Conservation (phyloP, 2,797 vertebrate species). For the Coluber constrictor region DNA sequence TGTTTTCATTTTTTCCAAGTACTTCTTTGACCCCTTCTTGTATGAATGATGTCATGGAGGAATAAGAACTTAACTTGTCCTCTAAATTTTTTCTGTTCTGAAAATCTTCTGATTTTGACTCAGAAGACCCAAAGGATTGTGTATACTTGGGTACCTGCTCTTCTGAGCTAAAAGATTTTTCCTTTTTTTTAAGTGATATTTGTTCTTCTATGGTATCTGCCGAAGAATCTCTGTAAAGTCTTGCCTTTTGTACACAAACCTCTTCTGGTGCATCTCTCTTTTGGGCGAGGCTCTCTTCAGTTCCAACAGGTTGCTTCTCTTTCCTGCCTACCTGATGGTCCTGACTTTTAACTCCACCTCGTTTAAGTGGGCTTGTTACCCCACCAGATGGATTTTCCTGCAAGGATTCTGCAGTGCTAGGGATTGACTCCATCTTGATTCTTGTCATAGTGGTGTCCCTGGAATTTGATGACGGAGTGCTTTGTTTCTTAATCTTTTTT, state of each 20-base stretch:
- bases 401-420: conserved; percentile 24
- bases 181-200: not conserved
- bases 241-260: not conserved
- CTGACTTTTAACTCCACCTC: not conserved
- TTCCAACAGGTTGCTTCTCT: not conserved
- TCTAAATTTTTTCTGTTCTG: not conserved
- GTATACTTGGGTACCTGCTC: not conserved
- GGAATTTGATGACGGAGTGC: conserved; percentile 10
- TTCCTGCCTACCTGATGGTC: not conserved
- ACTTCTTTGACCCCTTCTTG: conserved; percentile 43
- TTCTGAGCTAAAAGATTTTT: not conserved
- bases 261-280: not conserved
- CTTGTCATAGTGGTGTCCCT: conserved; percentile 34
- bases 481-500: conserved; percentile 53
- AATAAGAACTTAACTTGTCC: not conserved
- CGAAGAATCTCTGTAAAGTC: not conserved
- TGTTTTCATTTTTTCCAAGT: not conserved
- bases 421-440: conserved; percentile 23
- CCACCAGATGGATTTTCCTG: not conserved
- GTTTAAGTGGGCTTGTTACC: conserved; percentile 4
- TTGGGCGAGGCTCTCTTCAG: not conserved
- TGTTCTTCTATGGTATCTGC: conserved; percentile 30
- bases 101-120: conserved; percentile 39
- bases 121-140: conserved; percentile 30
- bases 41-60: not conserved